Evolutionary conservation across 2,888 invertebrate species (phyloP).

Genomic region (Aphidius colemani): DNA sequence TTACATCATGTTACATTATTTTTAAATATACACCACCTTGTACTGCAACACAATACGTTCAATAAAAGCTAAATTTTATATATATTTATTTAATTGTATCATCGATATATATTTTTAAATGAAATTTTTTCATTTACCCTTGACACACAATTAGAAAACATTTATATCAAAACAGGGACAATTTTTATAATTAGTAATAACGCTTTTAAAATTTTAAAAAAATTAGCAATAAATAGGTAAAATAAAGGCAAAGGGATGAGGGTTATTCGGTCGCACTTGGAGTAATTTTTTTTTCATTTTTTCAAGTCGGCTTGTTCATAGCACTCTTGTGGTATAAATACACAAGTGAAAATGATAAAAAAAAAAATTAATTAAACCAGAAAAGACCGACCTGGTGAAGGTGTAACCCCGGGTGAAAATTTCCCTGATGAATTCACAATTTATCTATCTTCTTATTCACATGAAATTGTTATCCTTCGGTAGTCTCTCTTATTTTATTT

Average conservation of each 20-base stretch:
- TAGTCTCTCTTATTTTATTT: conserved; percentile 3
- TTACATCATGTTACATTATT: no score
- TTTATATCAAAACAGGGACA: no score
- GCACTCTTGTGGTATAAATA: not conserved
- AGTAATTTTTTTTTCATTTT: not conserved
- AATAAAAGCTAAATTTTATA: no score
- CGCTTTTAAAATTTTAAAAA: not conserved
- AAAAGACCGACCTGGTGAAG: not conserved
- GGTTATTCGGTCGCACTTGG: conserved; percentile 19
- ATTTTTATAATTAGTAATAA: no score
- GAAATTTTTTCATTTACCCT: no score
- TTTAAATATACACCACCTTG: not conserved
- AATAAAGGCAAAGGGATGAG: conserved; percentile 9
- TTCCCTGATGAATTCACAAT: conserved; percentile 22
- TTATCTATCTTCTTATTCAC: conserved; percentile 10
- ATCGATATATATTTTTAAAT: no score
- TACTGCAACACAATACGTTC: not conserved
- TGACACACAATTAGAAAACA: no score
- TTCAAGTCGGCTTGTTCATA: no score
- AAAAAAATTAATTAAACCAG: not conserved
- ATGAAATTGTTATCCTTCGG: not conserved
- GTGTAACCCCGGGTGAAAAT: not conserved
- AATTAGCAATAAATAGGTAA: not conserved
- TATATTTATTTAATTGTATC: no score
- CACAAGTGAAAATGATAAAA: not conserved